phyloP scores from a whole-genome alignment of 1,140 invertebrate species.

The Drosophila mauritiana region DNA sequence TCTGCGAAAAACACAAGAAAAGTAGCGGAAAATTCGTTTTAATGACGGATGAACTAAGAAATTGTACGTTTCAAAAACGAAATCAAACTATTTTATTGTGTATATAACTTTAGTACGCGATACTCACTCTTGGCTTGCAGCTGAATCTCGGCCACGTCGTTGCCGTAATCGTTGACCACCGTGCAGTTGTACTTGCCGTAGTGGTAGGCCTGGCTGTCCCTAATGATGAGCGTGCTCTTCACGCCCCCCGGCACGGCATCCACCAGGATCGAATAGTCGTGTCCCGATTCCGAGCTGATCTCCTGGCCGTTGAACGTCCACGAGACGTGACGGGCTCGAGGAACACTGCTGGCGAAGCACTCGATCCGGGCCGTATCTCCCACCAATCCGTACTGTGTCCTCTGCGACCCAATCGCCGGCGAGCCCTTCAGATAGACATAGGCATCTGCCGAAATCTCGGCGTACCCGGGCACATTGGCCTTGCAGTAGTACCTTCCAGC shows the following conservation, averaged over 20 bases:
- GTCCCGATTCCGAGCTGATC: slow-evolving; percentile 88
- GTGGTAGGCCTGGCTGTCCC: slow-evolving; percentile 92
- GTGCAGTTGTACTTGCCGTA: slow-evolving; percentile 98
- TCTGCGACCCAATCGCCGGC: slow-evolving; percentile 92
- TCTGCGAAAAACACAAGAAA: slow-evolving; percentile 40
- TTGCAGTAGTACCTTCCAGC: slow-evolving; percentile 95
- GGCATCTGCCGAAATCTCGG: slow-evolving; percentile 92
- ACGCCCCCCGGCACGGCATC: slow-evolving; percentile 87
- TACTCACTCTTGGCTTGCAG: slow-evolving; percentile 91
- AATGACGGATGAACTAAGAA: neutral
- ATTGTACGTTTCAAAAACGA: neutral
- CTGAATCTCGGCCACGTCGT: slow-evolving; percentile 93
- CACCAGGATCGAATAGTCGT: slow-evolving; percentile 88
- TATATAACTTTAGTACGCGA: neutral
- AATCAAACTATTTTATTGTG: too few species aligned
- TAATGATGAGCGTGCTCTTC: slow-evolving; percentile 93
- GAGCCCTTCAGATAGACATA: slow-evolving; percentile 93
- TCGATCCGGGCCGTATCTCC: slow-evolving; percentile 93
- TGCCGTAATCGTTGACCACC: slow-evolving; percentile 95
- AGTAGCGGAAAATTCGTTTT: neutral
- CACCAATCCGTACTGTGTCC: slow-evolving; percentile 90
- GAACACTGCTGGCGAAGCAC: slow-evolving; percentile 94
- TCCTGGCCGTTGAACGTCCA: slow-evolving; percentile 94
- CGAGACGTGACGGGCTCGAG: slow-evolving; percentile 92
- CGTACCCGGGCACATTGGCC: slow-evolving; percentile 93